Percentiles rank a stretch among this genome's conserved stretches.
phyloP scores from a whole-genome alignment of 2,888 invertebrate genomes.

The Myopa testacea region DNA sequence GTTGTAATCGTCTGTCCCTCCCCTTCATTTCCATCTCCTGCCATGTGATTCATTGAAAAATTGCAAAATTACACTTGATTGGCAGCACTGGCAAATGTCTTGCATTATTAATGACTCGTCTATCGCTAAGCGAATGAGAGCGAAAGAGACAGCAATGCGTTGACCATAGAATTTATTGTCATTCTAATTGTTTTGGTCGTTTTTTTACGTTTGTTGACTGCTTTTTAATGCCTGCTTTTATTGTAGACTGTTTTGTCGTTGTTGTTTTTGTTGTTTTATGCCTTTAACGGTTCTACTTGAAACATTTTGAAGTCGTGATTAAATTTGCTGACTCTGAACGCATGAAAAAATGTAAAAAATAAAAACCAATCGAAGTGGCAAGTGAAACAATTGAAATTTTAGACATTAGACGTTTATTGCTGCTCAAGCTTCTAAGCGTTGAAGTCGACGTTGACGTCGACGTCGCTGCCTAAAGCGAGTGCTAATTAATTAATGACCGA shows the following conservation, averaged over 20 bases:
- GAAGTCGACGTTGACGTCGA: slow-evolving; percentile 19
- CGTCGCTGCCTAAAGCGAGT: slow-evolving; percentile 10
- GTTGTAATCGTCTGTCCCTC: background rate
- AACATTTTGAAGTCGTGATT: no score
- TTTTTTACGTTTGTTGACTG: background rate
- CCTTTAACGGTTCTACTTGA: no score
- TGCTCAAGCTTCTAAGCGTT: background rate
- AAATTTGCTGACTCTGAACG: no score
- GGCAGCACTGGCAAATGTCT: slow-evolving; percentile 14
- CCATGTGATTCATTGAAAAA: background rate
- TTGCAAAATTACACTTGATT: slow-evolving; percentile 5
- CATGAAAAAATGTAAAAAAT: no score
- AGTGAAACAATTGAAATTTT: background rate
- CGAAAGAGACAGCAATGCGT: no score
- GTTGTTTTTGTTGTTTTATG: slow-evolving; percentile 11
- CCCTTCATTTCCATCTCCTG: background rate
- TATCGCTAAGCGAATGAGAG: no score
- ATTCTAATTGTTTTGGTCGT: background rate
- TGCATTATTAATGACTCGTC: slow-evolving; percentile 2
- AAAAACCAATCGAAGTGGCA: background rate
- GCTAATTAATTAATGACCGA: slow-evolving; percentile 18
- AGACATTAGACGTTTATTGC: no score
- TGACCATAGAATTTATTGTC: background rate
- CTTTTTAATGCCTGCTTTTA: background rate
- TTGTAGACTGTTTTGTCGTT: background rate